phyloP scores from a whole-genome alignment of 2,888 invertebrate genomes.

The Theodoxus fluviatilis region DNA sequence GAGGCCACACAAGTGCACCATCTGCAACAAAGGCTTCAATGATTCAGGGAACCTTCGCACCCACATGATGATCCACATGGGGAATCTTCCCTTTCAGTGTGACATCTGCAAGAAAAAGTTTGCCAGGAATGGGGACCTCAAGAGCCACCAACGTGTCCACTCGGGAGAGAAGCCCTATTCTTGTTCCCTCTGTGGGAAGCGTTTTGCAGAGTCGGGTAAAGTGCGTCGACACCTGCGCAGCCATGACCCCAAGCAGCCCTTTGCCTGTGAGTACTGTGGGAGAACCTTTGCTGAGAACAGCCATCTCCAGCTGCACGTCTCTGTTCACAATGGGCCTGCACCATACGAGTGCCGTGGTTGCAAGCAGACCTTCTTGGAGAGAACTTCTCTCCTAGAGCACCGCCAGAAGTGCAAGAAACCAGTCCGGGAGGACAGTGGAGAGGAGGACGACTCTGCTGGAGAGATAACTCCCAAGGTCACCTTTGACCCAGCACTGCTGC shows the following conservation, averaged over 20 bases:
- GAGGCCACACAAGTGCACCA: conserved; percentile 14
- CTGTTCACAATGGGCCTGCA: conserved; percentile 22
- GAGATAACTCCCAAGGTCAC: too few species aligned
- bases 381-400: too few species aligned
- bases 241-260: conserved; percentile 18
- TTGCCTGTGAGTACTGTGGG: conserved; percentile 21
- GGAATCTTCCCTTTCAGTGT: conserved; percentile 7
- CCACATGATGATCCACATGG: conserved; percentile 18
- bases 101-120: conserved; percentile 17
- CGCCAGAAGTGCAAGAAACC: too few species aligned
- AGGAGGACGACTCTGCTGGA: too few species aligned
- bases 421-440: too few species aligned
- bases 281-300: conserved; percentile 12
- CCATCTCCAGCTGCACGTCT: conserved; percentile 9
- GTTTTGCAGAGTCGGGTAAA: neutral
- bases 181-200: conserved; percentile 17
- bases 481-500: too few species aligned
- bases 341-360: conserved; percentile 22
- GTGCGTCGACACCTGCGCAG: conserved; percentile 7
- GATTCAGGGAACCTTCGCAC: conserved; percentile 7
- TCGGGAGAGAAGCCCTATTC: conserved; percentile 16
- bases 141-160: conserved; percentile 7
- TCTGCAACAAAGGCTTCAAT: conserved; percentile 20
- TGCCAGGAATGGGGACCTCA: neutral
- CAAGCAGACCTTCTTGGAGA: too few species aligned